Evolutionary conservation across 30 jellyfish, hydroid and myxozoan species (phyloP).

Genomic region (Aurelia aurita): DNA sequence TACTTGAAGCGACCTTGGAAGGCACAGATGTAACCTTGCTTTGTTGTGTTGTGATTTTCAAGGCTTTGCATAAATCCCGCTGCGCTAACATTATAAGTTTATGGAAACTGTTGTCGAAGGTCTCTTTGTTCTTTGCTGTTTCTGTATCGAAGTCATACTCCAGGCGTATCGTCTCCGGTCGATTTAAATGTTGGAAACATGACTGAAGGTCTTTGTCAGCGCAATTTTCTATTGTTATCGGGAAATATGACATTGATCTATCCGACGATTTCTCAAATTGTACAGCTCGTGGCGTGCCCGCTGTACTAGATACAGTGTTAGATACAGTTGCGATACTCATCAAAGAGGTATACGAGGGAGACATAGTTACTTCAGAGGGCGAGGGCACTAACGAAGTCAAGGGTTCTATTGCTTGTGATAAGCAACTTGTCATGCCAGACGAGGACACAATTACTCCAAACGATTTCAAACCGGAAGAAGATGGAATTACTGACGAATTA

Average conservation of each 20-base stretch:
- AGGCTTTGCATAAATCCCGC: conserved; percentile 42
- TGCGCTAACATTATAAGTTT: conserved; percentile 48
- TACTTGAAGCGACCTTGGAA: conserved; percentile 9
- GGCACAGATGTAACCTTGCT: conserved; percentile 9
- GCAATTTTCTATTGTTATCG: conserved; percentile 43
- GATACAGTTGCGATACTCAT: too few species aligned
- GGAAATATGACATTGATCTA: conserved; percentile 13
- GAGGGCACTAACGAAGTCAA: too few species aligned
- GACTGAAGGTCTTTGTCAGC: conserved; percentile 49
- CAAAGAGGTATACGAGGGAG: too few species aligned
- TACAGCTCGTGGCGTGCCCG: too few species aligned
- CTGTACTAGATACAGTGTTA: too few species aligned
- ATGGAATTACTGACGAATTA: too few species aligned
- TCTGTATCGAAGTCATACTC: conserved; percentile 40
- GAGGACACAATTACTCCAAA: too few species aligned
- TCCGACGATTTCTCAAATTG: too few species aligned
- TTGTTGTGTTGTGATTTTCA: conserved; percentile 40
- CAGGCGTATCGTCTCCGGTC: conserved; percentile 57
- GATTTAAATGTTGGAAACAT: conserved; percentile 32
- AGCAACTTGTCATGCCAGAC: too few species aligned
- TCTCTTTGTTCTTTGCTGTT: neutral
- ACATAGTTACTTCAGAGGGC: too few species aligned
- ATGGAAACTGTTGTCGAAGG: conserved; percentile 8
- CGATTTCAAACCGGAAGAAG: too few species aligned
- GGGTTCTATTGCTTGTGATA: too few species aligned